A percentile compares a stretch with the other conserved stretches of the same genome.
These are phyloP conservation scores for Vesta saturnalis DNA, from an alignment of 2,888 invertebrate genomes.

Conservation along the genomic window DNA sequence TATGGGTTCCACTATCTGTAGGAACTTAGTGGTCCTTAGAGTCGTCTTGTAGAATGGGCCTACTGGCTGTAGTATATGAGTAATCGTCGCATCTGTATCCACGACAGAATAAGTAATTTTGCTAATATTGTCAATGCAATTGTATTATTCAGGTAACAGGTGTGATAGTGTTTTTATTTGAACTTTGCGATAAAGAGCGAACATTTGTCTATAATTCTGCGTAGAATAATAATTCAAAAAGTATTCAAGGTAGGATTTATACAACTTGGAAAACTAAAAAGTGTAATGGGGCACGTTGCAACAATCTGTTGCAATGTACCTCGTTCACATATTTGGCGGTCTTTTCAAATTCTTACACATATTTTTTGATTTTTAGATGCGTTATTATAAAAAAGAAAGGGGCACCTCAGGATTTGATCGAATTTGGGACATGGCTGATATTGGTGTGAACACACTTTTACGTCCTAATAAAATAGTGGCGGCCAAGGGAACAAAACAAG, in stretches of 20 bases:
- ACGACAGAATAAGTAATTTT: slow-evolving; percentile 11
- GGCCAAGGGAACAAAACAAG: not conserved
- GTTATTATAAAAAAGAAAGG: slow-evolving; percentile 6
- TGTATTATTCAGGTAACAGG: not conserved
- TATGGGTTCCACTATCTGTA: not conserved
- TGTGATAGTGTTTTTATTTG: slow-evolving; percentile 8
- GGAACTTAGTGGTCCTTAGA: not conserved
- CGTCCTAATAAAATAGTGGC: slow-evolving; percentile 1
- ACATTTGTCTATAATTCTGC: slow-evolving; percentile 8
- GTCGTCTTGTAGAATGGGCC: not conserved
- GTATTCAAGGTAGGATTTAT: slow-evolving; percentile 7
- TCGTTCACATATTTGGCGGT: not conserved
- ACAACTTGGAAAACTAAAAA: not conserved
- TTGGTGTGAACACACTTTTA: not conserved
- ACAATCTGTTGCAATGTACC: slow-evolving; percentile 9
- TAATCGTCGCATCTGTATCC: not conserved
- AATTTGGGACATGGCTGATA: not conserved
- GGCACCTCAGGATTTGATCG: not conserved
- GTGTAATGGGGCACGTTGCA: not conserved
- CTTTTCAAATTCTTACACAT: not conserved
- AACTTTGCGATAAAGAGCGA: slow-evolving; percentile 8
- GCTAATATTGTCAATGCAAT: slow-evolving; percentile 3
- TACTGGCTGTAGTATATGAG: slow-evolving; percentile 6
- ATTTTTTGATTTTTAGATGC: not conserved
- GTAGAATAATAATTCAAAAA: slow-evolving; percentile 9